Percentiles rank a stretch among this genome's conserved stretches.
Evolutionary conservation across 2,797 vertebrate genomes (phyloP).

Genomic region (Carcharodon carcharias): DNA sequence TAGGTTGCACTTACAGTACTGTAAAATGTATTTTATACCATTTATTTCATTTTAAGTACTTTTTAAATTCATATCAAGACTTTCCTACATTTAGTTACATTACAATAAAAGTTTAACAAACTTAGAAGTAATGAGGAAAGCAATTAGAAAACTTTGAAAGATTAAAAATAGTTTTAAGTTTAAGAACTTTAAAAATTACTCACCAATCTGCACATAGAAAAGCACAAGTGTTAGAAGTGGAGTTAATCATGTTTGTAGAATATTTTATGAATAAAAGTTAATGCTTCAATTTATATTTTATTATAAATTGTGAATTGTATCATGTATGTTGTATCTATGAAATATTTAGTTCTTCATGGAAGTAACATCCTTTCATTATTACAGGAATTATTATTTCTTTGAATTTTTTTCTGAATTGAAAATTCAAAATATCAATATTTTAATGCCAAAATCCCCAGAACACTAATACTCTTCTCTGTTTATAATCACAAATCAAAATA

Average conservation of each 20-base stretch:
- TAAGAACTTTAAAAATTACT: too few relatives aligned
- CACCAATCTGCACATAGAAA: background rate
- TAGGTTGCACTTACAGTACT: too few relatives aligned
- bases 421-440: conserved; percentile 9
- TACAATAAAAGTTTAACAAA: too few relatives aligned
- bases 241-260: background rate
- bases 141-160: too few relatives aligned
- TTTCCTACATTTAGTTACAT: too few relatives aligned
- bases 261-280: background rate
- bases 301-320: background rate
- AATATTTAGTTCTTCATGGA: background rate
- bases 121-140: too few relatives aligned
- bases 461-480: background rate
- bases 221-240: background rate
- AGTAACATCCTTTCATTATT: background rate
- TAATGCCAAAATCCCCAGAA: too few relatives aligned
- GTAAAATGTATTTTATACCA: too few relatives aligned
- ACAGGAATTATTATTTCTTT: background rate
- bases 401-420: background rate
- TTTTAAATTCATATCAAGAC: too few relatives aligned
- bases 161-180: too few relatives aligned
- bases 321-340: background rate
- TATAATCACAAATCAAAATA: background rate
- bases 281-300: background rate
- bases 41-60: too few relatives aligned